phyloP scores from a whole-genome alignment of 2,888 invertebrate genomes.

The Oscheius onirici region DNA sequence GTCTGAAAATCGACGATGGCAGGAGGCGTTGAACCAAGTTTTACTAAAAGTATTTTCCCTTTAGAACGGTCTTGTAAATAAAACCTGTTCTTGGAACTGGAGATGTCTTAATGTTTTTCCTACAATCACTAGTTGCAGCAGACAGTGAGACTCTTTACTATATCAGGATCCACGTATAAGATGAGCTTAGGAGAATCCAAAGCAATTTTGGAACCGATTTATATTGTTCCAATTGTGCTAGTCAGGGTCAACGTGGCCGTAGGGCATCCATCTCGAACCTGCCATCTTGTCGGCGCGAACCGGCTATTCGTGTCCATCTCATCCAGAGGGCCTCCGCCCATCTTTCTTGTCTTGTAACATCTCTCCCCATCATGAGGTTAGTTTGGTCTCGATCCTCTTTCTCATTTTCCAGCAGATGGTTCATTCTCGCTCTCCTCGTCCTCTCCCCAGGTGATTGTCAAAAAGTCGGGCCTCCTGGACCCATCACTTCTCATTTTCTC shows the following conservation, averaged over 20 bases:
- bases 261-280: slow-evolving; percentile 26
- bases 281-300: slow-evolving; percentile 10
- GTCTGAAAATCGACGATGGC: too few species aligned
- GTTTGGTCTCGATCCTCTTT: background rate
- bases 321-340: background rate
- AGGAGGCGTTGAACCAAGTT: too few species aligned
- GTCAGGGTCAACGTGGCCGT: background rate
- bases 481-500: slow-evolving; percentile 67
- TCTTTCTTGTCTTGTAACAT: background rate
- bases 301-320: background rate
- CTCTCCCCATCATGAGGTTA: slow-evolving; percentile 4
- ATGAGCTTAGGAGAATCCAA: too few species aligned
- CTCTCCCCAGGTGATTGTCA: slow-evolving; percentile 31
- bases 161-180: too few species aligned
- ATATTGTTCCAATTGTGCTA: background rate
- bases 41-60: too few species aligned
- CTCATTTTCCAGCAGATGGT: background rate
- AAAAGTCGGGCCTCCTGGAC: slow-evolving; percentile 59
- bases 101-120: too few species aligned
- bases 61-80: too few species aligned
- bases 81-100: too few species aligned
- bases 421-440: background rate
- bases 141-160: too few species aligned
- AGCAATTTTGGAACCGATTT: too few species aligned
- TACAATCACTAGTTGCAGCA: too few species aligned